Evolutionary conservation across 2,113 vertebrate species (phyloP).

Genomic region (Petromus typicus): DNA sequence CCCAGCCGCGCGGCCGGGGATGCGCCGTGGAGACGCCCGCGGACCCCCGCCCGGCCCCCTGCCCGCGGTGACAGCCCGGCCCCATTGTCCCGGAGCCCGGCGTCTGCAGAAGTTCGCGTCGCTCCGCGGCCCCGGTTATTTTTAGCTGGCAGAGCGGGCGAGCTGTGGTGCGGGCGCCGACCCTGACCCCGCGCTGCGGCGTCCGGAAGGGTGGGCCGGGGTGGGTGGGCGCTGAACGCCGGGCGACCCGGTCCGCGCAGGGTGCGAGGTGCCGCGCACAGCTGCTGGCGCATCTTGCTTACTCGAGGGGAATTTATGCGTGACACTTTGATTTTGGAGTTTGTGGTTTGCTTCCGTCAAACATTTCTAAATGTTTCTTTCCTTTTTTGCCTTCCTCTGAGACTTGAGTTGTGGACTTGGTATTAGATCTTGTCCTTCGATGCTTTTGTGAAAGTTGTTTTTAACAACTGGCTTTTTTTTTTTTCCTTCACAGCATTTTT

Average conservation of each 20-base stretch:
- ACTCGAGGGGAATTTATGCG: slow-evolving; percentile 4
- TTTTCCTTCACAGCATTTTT: not conserved
- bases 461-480: not conserved
- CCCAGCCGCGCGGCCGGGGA: no score
- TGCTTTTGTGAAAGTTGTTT: not conserved
- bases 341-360: slow-evolving; percentile 39
- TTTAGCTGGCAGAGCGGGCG: slow-evolving; percentile 29
- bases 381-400: not conserved
- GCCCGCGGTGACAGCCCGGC: slow-evolving; percentile 8
- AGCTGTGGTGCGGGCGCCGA: slow-evolving; percentile 5
- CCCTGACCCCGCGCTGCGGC: not conserved
- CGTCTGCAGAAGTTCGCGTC: slow-evolving; percentile 35
- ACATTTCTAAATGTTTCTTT: not conserved
- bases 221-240: not conserved
- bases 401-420: not conserved
- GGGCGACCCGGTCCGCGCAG: not conserved
- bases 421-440: not conserved
- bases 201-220: slow-evolving; percentile 19
- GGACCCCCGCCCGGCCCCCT: not conserved
- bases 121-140: not conserved
- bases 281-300: not conserved
- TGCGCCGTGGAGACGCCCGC: not conserved
- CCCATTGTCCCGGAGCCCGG: not conserved
- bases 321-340: not conserved
- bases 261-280: not conserved